phyloP scores from a whole-genome alignment of 2,797 vertebrate genomes.

The Avahi laniger region DNA sequence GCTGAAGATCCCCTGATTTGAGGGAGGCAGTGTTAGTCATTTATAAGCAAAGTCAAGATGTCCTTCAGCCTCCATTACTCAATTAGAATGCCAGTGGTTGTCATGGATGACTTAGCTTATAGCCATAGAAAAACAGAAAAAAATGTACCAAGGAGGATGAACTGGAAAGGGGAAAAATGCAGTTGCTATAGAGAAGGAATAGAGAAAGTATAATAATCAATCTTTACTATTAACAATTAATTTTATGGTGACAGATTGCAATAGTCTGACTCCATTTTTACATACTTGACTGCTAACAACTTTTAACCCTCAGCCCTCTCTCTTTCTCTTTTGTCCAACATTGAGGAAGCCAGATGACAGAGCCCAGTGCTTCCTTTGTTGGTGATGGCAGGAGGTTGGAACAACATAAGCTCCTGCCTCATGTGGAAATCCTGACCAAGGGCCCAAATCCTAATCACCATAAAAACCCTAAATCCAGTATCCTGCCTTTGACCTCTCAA shows the following conservation, averaged over 20 bases:
- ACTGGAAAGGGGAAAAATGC: background rate
- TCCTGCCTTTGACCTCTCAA: background rate
- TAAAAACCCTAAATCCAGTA: background rate
- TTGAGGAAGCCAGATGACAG: background rate
- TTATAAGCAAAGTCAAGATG: background rate
- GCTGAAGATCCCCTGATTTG: background rate
- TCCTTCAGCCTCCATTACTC: background rate
- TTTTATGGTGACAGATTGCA: background rate
- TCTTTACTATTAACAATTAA: background rate
- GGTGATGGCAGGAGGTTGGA: background rate
- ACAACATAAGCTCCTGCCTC: background rate
- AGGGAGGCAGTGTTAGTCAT: background rate
- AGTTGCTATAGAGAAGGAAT: background rate
- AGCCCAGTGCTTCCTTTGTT: background rate
- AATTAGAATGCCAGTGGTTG: background rate
- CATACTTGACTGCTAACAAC: background rate
- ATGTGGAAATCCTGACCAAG: background rate
- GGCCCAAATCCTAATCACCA: background rate
- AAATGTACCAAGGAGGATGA: background rate
- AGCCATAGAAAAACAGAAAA: background rate
- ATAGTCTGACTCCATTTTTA: background rate
- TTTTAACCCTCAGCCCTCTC: background rate
- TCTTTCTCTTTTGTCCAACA: background rate
- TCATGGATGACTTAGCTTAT: background rate
- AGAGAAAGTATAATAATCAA: background rate